Base-by-base conservation (phyloP, 2,113 vertebrate genomes). In the Thomomys bottae region DNA sequence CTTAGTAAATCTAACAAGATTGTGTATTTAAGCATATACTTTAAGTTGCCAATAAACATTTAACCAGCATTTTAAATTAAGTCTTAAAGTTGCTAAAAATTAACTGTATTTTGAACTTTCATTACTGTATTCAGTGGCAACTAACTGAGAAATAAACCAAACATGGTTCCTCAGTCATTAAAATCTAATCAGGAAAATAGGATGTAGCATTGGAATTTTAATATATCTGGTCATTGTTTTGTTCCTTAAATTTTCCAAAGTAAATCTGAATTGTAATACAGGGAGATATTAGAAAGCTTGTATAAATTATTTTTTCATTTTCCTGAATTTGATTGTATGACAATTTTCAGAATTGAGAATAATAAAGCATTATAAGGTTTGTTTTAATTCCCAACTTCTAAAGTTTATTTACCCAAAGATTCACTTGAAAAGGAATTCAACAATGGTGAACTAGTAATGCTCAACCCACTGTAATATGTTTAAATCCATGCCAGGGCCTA, bases 161-260 rank as follows among this genome's bases (percentile, higher is more conserved):
- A 90, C 6, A 73, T 78, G 90, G 72, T 45, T 86, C 82, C 34
- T 91, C 10, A 77, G 17, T 82, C 54, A 71, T 57, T 86, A 94
- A 91, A 96, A 83, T 84, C 5, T 64, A 87, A 72, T n/a, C 87
- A 68, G 86, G 36, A 2, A 88, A 82, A 93, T 75, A 5, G 3
- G 73, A 36, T 8, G 17, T 76, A 73, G 80, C 90, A 30, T 28
- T 77, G 24, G n/a, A 61, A 2, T 36, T 68, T 28, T 3, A 67
- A 6, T 63, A 26, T 1, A 14, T 61, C 79, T 92, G 83, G 36
- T 61, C 8, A 38, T 57, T 28, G 61, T 64, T 7, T 66, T 91
- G 77, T 92, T 92, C 42, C 76, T 73, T 78, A 54, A 54, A 42
- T 79, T 96, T 26, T 73, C 40, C 66, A 89, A 87, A 40, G 26